These are phyloP conservation scores for Gryllus bimaculatus DNA, from an alignment of 1,140 invertebrate genomes.

Conservation along the genomic window DNA sequence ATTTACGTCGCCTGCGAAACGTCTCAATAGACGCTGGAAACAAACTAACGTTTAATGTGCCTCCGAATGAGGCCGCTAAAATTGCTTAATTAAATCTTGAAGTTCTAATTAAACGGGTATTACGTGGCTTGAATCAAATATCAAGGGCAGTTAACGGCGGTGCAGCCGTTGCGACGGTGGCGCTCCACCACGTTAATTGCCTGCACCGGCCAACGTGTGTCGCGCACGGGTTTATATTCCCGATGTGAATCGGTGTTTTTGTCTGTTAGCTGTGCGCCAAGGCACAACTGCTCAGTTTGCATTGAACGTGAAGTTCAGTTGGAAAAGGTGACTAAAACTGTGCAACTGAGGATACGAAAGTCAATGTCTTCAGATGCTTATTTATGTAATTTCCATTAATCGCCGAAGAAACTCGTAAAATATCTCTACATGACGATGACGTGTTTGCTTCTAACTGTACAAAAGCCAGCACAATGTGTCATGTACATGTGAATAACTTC, in stretches of 20 bases:
- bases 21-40: neutral
- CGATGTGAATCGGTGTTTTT: neutral
- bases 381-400: no score
- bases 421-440: no score
- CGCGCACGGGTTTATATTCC: neutral
- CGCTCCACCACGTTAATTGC: neutral
- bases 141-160: neutral
- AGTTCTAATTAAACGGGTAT: neutral
- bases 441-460: no score
- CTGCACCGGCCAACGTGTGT: neutral
- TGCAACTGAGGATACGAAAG: no score
- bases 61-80: neutral
- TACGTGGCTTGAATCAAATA: slow-evolving; percentile 4
- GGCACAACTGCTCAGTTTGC: no score
- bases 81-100: neutral
- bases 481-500: no score
- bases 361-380: no score
- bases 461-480: no score
- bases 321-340: no score
- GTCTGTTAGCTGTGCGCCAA: no score
- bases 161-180: neutral
- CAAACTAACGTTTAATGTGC: slow-evolving; percentile 4
- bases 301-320: no score
- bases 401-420: no score
- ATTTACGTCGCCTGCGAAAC: neutral